A percentile compares a stretch with the other conserved stretches of the same genome.
phyloP scores from a whole-genome alignment of 2,113 vertebrate species.

The Odontophorus gujanensis region DNA sequence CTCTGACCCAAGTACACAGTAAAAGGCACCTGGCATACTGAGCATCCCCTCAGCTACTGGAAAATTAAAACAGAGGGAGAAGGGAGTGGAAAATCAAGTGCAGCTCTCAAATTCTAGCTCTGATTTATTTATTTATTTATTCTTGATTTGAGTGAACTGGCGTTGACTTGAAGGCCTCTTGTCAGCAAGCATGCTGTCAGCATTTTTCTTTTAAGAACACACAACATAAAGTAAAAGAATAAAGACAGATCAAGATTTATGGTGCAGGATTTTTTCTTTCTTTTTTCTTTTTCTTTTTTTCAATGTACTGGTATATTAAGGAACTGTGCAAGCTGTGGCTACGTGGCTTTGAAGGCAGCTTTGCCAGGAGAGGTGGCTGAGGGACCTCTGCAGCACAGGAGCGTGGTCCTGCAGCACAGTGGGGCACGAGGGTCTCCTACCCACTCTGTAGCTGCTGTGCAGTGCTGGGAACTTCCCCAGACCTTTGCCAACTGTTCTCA shows the following conservation, averaged over 20 bases:
- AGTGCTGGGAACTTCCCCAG: conserved; percentile 14
- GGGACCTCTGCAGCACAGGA: not conserved
- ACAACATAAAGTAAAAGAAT: conserved; percentile 45
- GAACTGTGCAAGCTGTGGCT: not conserved
- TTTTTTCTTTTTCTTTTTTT: not conserved
- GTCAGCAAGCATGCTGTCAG: conserved; percentile 46
- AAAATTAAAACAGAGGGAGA: not conserved
- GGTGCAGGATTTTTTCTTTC: not conserved
- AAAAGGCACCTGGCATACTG: not conserved
- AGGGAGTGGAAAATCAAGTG: not conserved
- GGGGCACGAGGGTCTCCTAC: not conserved
- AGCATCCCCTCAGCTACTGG: not conserved
- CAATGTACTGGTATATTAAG: not conserved
- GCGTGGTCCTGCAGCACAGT: not conserved
- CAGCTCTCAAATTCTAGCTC: not conserved
- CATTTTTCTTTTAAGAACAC: conserved; percentile 53
- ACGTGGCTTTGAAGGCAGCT: not conserved
- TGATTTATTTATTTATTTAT: conserved; percentile 20
- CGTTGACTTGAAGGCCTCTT: conserved; percentile 33
- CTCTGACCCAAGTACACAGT: not conserved
- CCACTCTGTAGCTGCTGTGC: not conserved
- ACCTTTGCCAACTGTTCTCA: conserved; percentile 47
- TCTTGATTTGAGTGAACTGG: conserved; percentile 46
- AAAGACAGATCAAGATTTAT: conserved; percentile 48
- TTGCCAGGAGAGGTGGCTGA: not conserved